Evolutionary conservation across 1,140 invertebrate genomes (phyloP), one percentile per base, ranked within the genome.

Genomic region (Anoplophora glabripennis): DNA sequence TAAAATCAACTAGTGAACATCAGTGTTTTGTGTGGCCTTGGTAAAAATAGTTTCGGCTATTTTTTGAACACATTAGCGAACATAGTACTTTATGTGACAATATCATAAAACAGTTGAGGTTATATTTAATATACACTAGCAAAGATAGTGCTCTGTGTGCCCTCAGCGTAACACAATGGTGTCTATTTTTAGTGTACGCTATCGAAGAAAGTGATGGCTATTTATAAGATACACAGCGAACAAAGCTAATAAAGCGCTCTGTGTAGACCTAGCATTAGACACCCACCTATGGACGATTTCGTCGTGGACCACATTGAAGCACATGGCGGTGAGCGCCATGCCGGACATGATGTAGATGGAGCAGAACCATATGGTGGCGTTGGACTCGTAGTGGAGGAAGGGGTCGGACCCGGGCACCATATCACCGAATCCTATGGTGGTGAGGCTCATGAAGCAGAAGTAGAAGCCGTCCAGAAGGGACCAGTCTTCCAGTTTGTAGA

Each of bases 221-320:
- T 1, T 45, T 10, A 15, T 1, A 1, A 15, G 15, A 38, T 3
- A 38, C 36, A 38, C 12, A 1, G 12, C 3, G 9, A n/a, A n/a
- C n/a, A n/a, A n/a, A n/a, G n/a, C n/a, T n/a, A n/a, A n/a, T n/a
- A n/a, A n/a, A n/a, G n/a, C n/a, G n/a, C n/a, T n/a, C n/a, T n/a
- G n/a, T n/a, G n/a, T n/a, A n/a, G n/a, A n/a, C n/a, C 8, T 44
- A 44, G 8, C 17, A n/a, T n/a, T n/a, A n/a, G n/a, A n/a, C n/a
- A 55, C 34, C 41, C 46, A 65, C 57, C 87, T 83, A 76, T 90
- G 88, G 10, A 90, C 85, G 46, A 91, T 89, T 75, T 97, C 93
- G 72, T 97, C 94, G 77, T 99, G 94, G 52, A 98, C 88, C 34
- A 99, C 88, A 74, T 96, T 96, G 79, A 97, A 98, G 67, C 94